A percentile compares a stretch with the other conserved stretches of the same genome.
These are phyloP conservation scores for Calypte anna DNA, from an alignment of 2,113 vertebrate genomes.

Conservation along the genomic window DNA sequence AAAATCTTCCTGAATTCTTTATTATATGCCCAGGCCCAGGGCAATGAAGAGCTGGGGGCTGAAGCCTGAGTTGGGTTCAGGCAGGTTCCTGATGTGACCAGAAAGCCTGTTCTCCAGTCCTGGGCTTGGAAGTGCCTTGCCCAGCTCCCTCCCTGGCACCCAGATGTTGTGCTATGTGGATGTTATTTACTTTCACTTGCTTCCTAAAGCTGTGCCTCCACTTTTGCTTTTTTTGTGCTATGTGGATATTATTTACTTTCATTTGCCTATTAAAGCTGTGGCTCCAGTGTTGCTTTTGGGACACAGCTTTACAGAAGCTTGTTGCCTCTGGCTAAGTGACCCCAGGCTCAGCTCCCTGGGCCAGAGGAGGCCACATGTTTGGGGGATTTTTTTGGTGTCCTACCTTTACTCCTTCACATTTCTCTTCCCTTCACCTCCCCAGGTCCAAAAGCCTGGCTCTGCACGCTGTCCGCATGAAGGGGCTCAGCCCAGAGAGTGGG, in stretches of 20 bases:
- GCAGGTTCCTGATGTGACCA: neutral
- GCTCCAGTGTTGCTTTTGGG: neutral
- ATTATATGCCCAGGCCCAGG: fast-evolving
- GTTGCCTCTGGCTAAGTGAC: neutral
- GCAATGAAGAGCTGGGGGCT: neutral
- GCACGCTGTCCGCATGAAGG: conserved; percentile 74
- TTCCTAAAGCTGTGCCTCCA: neutral
- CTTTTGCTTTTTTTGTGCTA: neutral
- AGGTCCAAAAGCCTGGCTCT: conserved; percentile 92
- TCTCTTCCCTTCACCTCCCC: neutral
- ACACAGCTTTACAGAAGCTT: neutral
- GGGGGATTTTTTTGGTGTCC: too few relatives aligned
- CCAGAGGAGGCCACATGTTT: fast-evolving
- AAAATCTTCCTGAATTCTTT: neutral
- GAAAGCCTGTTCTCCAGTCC: neutral
- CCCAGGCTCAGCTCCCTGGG: neutral
- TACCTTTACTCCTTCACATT: neutral
- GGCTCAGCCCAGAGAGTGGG: conserved; percentile 74
- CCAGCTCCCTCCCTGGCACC: neutral
- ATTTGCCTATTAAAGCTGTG: neutral
- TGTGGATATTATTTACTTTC: neutral
- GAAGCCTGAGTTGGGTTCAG: neutral
- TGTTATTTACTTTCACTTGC: neutral
- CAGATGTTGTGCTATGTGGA: neutral
- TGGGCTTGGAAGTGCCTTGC: neutral